Percentiles rank a stretch among this genome's conserved stretches.
Evolutionary conservation across 1,140 invertebrate species (phyloP).

Genomic region (Leptopilina boulardi): DNA sequence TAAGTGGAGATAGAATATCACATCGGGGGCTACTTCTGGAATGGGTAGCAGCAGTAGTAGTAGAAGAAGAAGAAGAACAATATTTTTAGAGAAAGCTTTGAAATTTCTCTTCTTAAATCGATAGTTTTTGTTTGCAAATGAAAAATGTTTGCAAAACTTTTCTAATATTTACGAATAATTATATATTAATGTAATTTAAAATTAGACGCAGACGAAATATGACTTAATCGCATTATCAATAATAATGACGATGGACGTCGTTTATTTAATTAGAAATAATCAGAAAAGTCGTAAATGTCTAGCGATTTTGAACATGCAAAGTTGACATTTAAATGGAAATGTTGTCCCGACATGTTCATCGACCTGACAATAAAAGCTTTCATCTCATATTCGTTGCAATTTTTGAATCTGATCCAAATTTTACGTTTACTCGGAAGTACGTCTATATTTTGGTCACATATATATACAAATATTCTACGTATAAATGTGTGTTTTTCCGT

Average conservation of each 20-base stretch:
- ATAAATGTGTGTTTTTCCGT: not conserved
- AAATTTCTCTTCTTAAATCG: not conserved
- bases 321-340: conserved; percentile 19
- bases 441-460: not conserved
- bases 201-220: too few species aligned
- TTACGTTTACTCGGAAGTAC: conserved; percentile 14
- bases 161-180: too few species aligned
- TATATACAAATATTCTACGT: not conserved
- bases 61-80: too few species aligned
- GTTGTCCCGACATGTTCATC: conserved; percentile 23
- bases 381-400: conserved; percentile 17
- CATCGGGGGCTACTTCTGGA: not conserved
- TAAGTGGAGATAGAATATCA: conserved; percentile 17
- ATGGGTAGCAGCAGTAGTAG: not conserved
- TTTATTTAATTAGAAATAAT: too few species aligned
- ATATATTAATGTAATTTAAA: too few species aligned
- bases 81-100: conserved; percentile 9
- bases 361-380: conserved; percentile 23
- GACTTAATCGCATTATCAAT: too few species aligned
- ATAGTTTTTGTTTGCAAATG: not conserved
- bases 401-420: conserved; percentile 20
- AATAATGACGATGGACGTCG: too few species aligned
- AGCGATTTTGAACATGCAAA: not conserved
- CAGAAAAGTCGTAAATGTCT: not conserved
- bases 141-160: not conserved